phyloP scores from a whole-genome alignment of 2,888 invertebrate genomes.

The Ormyrus rosae region DNA sequence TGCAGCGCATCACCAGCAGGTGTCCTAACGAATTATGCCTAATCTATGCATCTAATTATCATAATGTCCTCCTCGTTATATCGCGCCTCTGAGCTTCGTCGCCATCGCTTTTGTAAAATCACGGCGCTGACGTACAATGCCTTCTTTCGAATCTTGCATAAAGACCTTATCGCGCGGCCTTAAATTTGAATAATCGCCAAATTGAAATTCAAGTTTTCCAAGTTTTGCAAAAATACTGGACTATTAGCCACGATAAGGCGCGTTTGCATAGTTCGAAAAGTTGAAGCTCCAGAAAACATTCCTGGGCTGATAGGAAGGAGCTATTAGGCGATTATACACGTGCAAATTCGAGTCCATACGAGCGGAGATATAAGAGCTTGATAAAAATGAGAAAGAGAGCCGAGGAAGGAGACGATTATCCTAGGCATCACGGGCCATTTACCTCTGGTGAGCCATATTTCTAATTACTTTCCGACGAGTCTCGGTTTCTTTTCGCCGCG shows the following conservation, averaged over 20 bases:
- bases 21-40: slow-evolving; percentile 73
- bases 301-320: not conserved
- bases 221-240: not conserved
- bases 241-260: too few species aligned
- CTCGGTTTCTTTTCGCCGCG: slow-evolving; percentile 35
- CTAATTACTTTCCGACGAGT: slow-evolving; percentile 68
- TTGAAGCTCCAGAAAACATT: too few species aligned
- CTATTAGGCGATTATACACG: slow-evolving; percentile 11
- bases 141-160: not conserved
- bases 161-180: too few species aligned
- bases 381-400: slow-evolving; percentile 58
- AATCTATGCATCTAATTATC: slow-evolving; percentile 75
- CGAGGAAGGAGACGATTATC: slow-evolving; percentile 63
- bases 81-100: slow-evolving; percentile 56
- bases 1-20: slow-evolving; percentile 64
- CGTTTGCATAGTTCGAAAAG: too few species aligned
- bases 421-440: slow-evolving; percentile 71
- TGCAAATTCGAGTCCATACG: slow-evolving; percentile 18
- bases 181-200: too few species aligned
- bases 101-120: slow-evolving; percentile 16
- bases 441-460: slow-evolving; percentile 71
- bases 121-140: not conserved
- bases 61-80: slow-evolving; percentile 73
- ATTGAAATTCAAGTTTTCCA: too few species aligned
- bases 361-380: slow-evolving; percentile 41